A percentile compares a stretch with the other conserved stretches of the same genome.
Conservation (phyloP, 2,888 invertebrate species). For the Microchrysa polita region DNA sequence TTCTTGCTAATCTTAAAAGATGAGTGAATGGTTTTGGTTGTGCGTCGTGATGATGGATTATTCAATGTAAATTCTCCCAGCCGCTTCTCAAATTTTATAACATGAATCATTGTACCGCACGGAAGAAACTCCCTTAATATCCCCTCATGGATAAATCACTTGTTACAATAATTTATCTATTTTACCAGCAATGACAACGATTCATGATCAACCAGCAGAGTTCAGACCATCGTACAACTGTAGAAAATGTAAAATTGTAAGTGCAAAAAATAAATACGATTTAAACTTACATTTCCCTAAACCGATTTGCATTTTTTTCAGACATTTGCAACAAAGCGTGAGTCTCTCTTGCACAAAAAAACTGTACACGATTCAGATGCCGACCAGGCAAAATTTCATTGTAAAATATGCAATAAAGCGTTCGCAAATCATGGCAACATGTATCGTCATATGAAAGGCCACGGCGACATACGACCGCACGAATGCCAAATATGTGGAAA, state of each 20-base stretch:
- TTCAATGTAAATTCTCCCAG: no score
- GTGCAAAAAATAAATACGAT: no score
- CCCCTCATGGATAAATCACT: no score
- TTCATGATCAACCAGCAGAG: background rate
- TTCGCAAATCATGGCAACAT: constrained; percentile 63
- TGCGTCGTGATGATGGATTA: no score
- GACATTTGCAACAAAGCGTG: constrained; percentile 62
- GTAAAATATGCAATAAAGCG: constrained; percentile 61
- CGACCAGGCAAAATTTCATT: constrained; percentile 61
- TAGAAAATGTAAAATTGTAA: constrained; percentile 35
- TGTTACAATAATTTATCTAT: no score
- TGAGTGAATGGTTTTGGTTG: no score
- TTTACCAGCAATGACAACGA: background rate
- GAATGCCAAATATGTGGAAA: constrained; percentile 60
- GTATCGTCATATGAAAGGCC: constrained; percentile 63
- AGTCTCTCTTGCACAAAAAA: constrained; percentile 61
- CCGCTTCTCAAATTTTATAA: no score
- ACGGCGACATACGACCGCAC: constrained; percentile 62
- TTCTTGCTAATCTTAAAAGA: no score
- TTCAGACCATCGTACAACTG: constrained; percentile 25
- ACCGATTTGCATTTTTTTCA: constrained; percentile 48
- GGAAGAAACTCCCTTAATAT: no score
- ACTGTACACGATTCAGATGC: constrained; percentile 60
- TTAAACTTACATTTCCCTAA: no score
- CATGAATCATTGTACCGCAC: no score